Evolutionary conservation across 35 echinoderm and acorn worm species (phyloP), one percentile per base, ranked within the genome.

Genomic region (Holothuria glaberrima): DNA sequence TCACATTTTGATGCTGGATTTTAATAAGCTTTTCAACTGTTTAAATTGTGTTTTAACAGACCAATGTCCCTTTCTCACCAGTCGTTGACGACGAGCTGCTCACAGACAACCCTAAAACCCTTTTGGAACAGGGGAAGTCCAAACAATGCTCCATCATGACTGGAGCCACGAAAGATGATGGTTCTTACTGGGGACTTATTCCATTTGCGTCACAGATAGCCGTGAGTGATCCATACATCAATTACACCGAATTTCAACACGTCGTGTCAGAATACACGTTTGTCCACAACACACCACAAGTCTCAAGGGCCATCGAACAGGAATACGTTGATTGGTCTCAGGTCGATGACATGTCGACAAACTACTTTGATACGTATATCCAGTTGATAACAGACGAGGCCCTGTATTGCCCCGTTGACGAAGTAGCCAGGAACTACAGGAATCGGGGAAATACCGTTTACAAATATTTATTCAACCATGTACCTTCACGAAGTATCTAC

Each of bases 391-490:
- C 86, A n/a, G 96, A 98, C 48, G 75, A 71, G 30, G 29, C 48
- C 19, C 92, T 94, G 60, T 65, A 86, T 17, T 94, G 92, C 45
- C 92, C 95, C n/a, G 45, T 22, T 27, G 92, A 97, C 61, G 58
- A 36, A 58, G 69, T 89, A 13, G 72, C 90, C 0, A 57, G 92
- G 5, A 32, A 57, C 18, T 88, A 89, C 75, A 35, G n/a, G 2
- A 65, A 88, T 2, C 54, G 25, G 19, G 90, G 92, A 9, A 65
- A 91, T 31, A 83, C 20, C 36, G 86, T 92, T 13, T 97, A 88
- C 50, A 77, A 84, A 35, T 97, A 94, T 30, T 76, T 87, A 2
- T 82, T 97, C 75, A 97, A 93, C 38, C 92, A 97, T 86, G 22
- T 75, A 24, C 92, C 95, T 27, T 71, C 70, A 1, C 59, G 21